These are phyloP conservation scores for Pseudochirops cupreus DNA, from an alignment of 2,797 vertebrate species.

Conservation along the genomic window DNA sequence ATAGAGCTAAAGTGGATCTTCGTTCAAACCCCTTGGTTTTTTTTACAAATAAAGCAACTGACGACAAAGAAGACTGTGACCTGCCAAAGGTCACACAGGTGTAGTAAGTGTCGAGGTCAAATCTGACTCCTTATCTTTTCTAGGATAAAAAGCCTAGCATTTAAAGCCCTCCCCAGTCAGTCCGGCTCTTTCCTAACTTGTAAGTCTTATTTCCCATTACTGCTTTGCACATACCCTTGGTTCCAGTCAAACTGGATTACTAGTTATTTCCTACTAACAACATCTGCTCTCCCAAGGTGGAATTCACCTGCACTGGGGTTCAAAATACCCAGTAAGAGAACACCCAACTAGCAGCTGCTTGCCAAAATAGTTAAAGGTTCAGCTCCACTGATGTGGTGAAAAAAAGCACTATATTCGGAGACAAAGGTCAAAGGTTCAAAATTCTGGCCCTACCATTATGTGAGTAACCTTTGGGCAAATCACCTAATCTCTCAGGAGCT, in stretches of 20 bases:
- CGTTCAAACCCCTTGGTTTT: background rate
- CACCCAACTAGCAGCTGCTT: background rate
- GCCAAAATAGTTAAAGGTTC: background rate
- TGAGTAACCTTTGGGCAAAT: background rate
- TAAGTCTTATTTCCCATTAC: background rate
- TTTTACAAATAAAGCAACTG: background rate
- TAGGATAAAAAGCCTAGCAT: background rate
- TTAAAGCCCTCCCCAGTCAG: background rate
- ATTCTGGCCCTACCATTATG: background rate
- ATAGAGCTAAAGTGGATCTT: background rate
- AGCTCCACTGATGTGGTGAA: background rate
- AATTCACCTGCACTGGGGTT: background rate
- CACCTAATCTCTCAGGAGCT: background rate
- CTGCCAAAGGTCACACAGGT: background rate
- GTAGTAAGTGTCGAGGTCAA: too few species aligned
- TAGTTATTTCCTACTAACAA: background rate
- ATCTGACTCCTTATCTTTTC: background rate
- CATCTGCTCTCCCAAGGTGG: background rate
- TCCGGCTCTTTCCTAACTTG: background rate
- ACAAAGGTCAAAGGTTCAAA: background rate
- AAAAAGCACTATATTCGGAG: background rate
- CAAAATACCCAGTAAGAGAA: background rate
- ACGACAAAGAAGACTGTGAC: background rate
- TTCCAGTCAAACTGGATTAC: background rate
- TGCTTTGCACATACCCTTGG: background rate